Base-by-base conservation (phyloP, 2,797 vertebrate genomes). In the Pseudochirops corinnae region DNA sequence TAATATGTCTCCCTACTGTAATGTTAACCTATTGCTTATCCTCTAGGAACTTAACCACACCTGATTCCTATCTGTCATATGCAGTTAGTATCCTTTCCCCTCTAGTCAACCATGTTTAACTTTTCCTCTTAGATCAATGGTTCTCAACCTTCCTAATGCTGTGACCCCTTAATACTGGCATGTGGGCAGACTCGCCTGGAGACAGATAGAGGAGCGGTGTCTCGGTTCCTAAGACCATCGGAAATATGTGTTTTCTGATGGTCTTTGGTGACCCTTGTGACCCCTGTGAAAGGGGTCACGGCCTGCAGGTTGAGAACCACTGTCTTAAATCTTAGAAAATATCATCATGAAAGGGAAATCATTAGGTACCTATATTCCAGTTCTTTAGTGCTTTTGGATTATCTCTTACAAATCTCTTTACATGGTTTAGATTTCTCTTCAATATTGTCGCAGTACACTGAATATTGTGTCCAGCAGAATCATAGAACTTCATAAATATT, bases 261-360 rank as follows among this genome's bases (percentile, higher is more conserved):
- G 46, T 46, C 46, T 46, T 46, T 1, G 46, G 46, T 46, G 46
- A 46, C 46, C 46, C 46, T 46, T 46, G 46, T 46, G 46, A 46
- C 46, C 46, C 46, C 46, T 46, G 46, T 46, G 46, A 46, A 46
- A 46, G 46, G 46, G 46, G 46, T 46, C 46, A 46, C 46, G 46
- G 2, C 46, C 46, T 2, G 2, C 46, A 46, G 46, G 46, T 46
- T 46, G 46, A 2, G 46, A 46, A 46, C 46, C 46, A 46, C 46
- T 46, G 46, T 90, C 28, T 91, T 91, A 55, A 90, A 55, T 95
- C 95, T 92, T 95, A 33, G 92, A 95, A 94, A 67, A 16, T 39
- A 33, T 91, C 39, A 87, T 31, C 92, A 94, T 93, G 96, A 96
- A 94, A 95, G 94, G 92, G 53, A 94, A 94, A 93, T 96, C 57